Base-by-base conservation (phyloP, 2,888 invertebrate species). In the Ernsta delagoae region DNA sequence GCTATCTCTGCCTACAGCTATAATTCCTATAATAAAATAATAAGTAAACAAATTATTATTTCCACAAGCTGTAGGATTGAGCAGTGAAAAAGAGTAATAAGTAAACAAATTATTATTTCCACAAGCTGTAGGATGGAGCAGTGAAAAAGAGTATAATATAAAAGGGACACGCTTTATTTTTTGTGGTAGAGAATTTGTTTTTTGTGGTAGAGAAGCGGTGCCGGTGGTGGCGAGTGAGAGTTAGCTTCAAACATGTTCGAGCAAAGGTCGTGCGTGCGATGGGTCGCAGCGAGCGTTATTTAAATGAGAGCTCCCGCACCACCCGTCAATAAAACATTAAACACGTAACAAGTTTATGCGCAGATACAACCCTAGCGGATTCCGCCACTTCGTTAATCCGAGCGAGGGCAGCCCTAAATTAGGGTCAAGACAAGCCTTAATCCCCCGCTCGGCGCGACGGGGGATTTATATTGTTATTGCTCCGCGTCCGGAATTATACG, bases 391-490 rank as follows among this genome's bases (percentile, higher is more conserved):
- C 92, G 93, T 92, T 93, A 92, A 93, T 92, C 92, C 93, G 88
- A 88, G 89, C 88, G 88, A 90, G 92, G 92, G 92, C 91, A 93
- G 90, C 92, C 93, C 92, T 92, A 92, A 92, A 93, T 92, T 92
- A 92, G 93, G 93, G 93, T 92, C 92, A 92, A 92, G 92, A 93
- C 93, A 92, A 92, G 92, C 92, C 92, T 90, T 92, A 92, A 92
- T 92, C 92, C 92, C 90, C 90, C 89, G 92, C 88, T 90, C 92
- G 91, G 87, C 92, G 92, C 92, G 92, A 91, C 92, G 91, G 93
- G 93, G 93, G 93, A 93, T 92, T 92, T 92, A 92, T 92, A 93
- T 93, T 93, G 93, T 93, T 92, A 93, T 93, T 93, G 92, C 92
- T 91, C 89, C 87, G 91, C 90, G 92, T 93, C 92, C 93, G 91